Base-by-base conservation (phyloP, 2,113 vertebrate species). In the Spheniscus mendiculus region DNA sequence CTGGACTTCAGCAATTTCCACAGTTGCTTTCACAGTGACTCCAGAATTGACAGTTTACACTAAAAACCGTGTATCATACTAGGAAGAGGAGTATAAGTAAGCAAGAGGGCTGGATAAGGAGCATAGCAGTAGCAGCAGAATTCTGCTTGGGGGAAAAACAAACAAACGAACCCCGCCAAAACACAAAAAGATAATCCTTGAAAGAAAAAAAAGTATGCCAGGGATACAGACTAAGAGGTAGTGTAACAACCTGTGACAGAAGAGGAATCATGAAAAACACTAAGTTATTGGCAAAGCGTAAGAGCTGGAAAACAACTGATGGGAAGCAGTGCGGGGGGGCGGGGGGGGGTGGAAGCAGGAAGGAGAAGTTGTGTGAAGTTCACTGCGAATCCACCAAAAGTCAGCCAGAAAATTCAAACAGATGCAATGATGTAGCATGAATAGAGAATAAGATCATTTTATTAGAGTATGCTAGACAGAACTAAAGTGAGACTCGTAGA, bases 271-370 rank as follows among this genome's bases (percentile, higher is more conserved):
- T 29, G 38, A 87, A 83, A 74, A 6, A 0, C 13, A 71, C 2
- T 13, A 49, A 15, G 6, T 59, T 83, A 73, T 1, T 32, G 29
- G 11, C 26, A 92, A 79, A 76, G 15, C 6, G 11, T 13, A 55
- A 73, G 25, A 93, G 18, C 12, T 79, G 15, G 30, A 65, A 87
- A 87, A 66, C 10, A 69, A 18, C 8, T 13, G 21, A 38, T 40
- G 21, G 4, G 20, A 89, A 10, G 21, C n/a, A n/a, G n/a, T n/a
- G n/a, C 12, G 3, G 29, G 6, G 3, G 6, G 1, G 4, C 0
- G 6, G 5, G 9, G 1, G 2, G 8, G 8, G 3, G 14, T n/a
- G 13, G 42, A 2, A 15, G 42, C 3, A 3, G 42, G 42, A 42
- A 42, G 14, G 42, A 44, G 8, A 76, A 90, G 29, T 27, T 56